Percentiles rank a stretch among this genome's conserved stretches.
Evolutionary conservation across 2,113 vertebrate genomes (phyloP).

Genomic region (Proteles cristata): DNA sequence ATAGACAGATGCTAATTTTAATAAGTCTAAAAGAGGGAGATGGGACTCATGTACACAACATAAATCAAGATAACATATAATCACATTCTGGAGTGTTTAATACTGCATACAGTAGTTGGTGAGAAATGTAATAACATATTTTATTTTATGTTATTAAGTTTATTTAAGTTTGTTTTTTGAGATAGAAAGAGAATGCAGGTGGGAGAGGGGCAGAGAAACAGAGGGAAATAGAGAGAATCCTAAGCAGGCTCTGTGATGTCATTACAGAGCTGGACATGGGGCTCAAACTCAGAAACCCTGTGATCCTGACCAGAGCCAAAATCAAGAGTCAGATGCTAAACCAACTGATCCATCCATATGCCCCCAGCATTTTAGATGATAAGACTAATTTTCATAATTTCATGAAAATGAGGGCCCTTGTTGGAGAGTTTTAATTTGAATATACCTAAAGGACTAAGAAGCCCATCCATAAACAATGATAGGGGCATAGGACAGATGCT

Average conservation of each 20-base stretch:
- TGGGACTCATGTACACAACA: background rate
- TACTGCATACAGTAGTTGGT: background rate
- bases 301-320: no score
- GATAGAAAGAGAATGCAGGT: no score
- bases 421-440: background rate
- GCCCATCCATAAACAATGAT: background rate
- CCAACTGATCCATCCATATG: no score
- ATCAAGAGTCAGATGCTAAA: no score
- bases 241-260: no score
- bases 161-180: no score
- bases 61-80: background rate
- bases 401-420: background rate
- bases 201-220: no score
- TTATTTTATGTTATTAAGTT: no score
- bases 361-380: background rate
- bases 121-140: background rate
- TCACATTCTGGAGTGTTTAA: background rate
- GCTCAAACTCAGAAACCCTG: no score
- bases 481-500: background rate
- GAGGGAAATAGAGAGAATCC: no score
- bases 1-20: background rate
- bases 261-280: no score
- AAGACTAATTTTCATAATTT: background rate
- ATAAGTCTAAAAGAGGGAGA: background rate
- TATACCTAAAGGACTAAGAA: background rate